Base-by-base conservation (phyloP, 2,888 invertebrate species). In the Achlya flavicornis region DNA sequence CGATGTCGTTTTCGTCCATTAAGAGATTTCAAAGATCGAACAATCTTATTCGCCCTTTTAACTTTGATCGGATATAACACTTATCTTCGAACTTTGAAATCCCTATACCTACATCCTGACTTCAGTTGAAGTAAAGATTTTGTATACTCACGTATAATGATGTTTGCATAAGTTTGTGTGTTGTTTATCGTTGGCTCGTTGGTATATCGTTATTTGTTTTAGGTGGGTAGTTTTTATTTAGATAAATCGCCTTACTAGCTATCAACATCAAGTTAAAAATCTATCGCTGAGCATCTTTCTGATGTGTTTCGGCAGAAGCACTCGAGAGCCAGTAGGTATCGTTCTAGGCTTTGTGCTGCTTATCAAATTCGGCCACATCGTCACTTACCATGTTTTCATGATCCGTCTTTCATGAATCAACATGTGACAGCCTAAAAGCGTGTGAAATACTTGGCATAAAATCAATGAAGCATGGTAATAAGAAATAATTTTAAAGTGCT, bases 1-100 rank as follows among this genome's bases (percentile, higher is more conserved):
- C 84, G 83, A 86, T 89, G 90, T 88, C 90, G 87, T 91, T 90
- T 88, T 82, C 86, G 84, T 87, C 87, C 86, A 91, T 90, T 90
- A 90, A 83, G 85, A 84, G 86, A 89, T 89, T 88, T 84, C 83
- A 81, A 86, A 89, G 85, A 90, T 89, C 83, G 81, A 85, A 87
- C 84, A 84, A 86, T 86, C 82, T 85, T 83, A 82, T 84, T 84
- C 85, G 86, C 84, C 84, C 85, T 81, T 89, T 89, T 85, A 88
- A 83, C 85, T 86, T 80, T 75, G 79, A 83, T 85, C 77, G 77
- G 78, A 79, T 80, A 83, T 79, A 77, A 79, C 82, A 86, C 81
- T 84, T 86, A 83, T 82, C 78, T 81, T 75, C 72, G 63, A 69
- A 68, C 72, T 72, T 63, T 64, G 67, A 61, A 66, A 75, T 68